Evolutionary conservation across 2,888 invertebrate species (phyloP), one percentile per base, ranked within the genome.

Genomic region (Auanema freiburgensis): DNA sequence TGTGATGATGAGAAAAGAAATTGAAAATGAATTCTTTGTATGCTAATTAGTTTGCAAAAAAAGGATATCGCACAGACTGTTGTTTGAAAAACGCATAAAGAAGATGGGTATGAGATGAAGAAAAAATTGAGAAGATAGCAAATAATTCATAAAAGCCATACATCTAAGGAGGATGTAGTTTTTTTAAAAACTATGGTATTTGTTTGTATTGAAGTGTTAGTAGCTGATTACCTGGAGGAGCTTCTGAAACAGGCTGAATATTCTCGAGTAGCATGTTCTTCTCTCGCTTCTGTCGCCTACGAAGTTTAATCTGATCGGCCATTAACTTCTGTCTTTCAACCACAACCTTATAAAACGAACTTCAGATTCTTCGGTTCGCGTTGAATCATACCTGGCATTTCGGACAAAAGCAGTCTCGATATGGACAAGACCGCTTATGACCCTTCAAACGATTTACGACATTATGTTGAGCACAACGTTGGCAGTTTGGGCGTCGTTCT

Each of bases 401-500:
- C 11, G 71, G 59, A 53, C 78, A 78, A 33, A 51, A 61, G 24
- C 78, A 78, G 23, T 75, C 77, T n/a, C 69, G 66, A 55, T 68
- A 78, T 11, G 78, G 77, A 51, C 78, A 78, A 25, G 63, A 55
- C 53, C 77, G 56, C 56, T 78, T 78, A 65, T 78, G 78, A 0
- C 77, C 78, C 46, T 78, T 78, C 4, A 78, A 64, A n/a, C 78
- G 67, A 56, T 76, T 74, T 5, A 63, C 66, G 6, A 70, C 68
- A 56, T 62, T 71, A 66, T 78, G 78, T 43, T 78, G 78, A 1
- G 77, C 78, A 59, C 78, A 78, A 52, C 78, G 55, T 61, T 79
- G 79, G 51, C 79, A 79, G 59, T 79, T 77, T 46, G 79, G 79
- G 40, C 76, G 71, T 12, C 79, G 74, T 66, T 79, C 79, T 77